Base-by-base conservation (phyloP, 2,888 invertebrate species). In the Nezara viridula region DNA sequence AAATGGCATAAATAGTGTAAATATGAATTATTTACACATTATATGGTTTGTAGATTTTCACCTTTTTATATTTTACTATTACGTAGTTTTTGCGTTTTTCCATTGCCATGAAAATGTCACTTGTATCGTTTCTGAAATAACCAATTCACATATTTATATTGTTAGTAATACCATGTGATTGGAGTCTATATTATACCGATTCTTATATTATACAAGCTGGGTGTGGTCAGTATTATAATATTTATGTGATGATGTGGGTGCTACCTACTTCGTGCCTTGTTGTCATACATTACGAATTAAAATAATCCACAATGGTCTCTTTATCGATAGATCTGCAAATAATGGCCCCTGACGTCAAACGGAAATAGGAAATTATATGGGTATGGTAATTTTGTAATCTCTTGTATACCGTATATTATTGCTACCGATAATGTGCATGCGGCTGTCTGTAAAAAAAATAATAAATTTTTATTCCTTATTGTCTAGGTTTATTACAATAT, bases 291-390 rank as follows among this genome's bases (percentile, higher is more conserved):
- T 37, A 37, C 32, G 37, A 73, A 73, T 73, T 73, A 73, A 73
- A 73, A 73, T 73, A 73, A 73, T 73, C 66, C 37, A 73, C 66
- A 73, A 73, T 73, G 9, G 6, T 21, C 66, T 21, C 66, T 37
- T 32, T 73, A 73, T 73, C 66, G 14, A 37, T 73, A 37, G 32
- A 73, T 73, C 66, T 73, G 37, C 32, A 37, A 73, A 73, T 66
- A 73, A 73, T 73, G 37, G 66, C 2, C 0, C 37, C 32, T 73
- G 37, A 37, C 37, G 66, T 73, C 32, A 73, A 73, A 37, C 16
- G 66, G 66, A 73, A 73, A 73, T 73, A 37, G 66, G 6, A 73
- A 19, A 73, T 73, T 73, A 37, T 24, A 7, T 44, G 5, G 44
- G 44, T 73, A 73, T 73, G 66, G 16, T 73, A 37, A 73, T 73